Evolutionary conservation across 2,797 vertebrate species (phyloP).

Genomic region (Dicrostonyx torquatus): DNA sequence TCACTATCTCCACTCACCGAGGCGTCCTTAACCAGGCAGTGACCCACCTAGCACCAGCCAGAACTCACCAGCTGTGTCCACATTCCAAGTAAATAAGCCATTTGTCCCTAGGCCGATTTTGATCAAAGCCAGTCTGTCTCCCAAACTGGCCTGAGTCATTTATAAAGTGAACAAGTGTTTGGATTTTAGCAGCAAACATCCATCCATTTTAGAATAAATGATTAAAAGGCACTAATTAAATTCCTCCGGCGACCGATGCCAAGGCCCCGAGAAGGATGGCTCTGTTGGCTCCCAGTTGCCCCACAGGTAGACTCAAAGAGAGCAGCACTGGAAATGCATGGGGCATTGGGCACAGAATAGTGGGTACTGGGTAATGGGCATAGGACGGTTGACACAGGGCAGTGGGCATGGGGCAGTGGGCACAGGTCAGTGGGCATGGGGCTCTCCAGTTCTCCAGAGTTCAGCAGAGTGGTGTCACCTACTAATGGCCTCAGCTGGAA

Average conservation of each 20-base stretch:
- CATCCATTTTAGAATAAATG: constrained; percentile 64
- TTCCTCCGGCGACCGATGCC: constrained; percentile 37
- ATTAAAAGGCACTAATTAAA: constrained; percentile 75
- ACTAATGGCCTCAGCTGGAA: neutral
- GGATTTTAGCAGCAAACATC: constrained; percentile 64
- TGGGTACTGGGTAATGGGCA: neutral
- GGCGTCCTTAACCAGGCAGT: neutral
- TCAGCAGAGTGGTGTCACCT: neutral
- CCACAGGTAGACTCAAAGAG: neutral
- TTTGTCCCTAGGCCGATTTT: constrained; percentile 43
- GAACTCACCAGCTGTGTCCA: neutral
- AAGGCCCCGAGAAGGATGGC: neutral
- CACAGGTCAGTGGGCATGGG: neutral
- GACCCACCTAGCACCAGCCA: neutral
- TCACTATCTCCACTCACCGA: neutral
- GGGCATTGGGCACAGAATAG: no score
- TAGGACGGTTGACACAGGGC: neutral
- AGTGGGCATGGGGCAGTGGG: no score
- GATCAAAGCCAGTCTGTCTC: constrained; percentile 65
- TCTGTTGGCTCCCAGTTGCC: neutral
- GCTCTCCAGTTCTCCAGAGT: neutral
- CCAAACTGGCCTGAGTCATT: constrained; percentile 60
- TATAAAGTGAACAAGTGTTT: constrained; percentile 61
- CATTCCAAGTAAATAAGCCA: constrained; percentile 34
- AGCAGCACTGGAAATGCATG: neutral